A percentile compares a stretch with the other conserved stretches of the same genome.
These are phyloP conservation scores for Sarcophaga peregrina DNA, from an alignment of 1,140 invertebrate species.

Conservation along the genomic window DNA sequence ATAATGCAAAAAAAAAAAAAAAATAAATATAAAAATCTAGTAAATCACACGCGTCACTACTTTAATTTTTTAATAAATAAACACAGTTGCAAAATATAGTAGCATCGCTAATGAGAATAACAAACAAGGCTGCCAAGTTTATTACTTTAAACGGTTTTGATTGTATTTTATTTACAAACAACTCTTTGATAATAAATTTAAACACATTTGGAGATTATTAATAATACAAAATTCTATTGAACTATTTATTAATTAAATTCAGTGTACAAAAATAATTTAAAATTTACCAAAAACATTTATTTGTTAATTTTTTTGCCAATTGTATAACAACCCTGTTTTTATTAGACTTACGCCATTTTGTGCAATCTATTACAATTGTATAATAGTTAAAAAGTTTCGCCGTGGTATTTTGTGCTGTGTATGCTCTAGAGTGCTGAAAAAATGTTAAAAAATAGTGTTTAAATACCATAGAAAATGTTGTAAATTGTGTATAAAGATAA, in stretches of 20 bases:
- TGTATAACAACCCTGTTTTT: background rate
- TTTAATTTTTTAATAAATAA: slow-evolving; percentile 2
- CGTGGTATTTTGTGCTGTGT: background rate
- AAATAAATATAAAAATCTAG: background rate
- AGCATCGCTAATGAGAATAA: too few species aligned
- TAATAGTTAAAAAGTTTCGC: slow-evolving; percentile 15
- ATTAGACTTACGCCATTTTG: background rate
- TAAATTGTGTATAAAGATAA: background rate
- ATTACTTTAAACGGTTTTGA: too few species aligned
- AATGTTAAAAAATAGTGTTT: background rate
- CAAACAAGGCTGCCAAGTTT: too few species aligned
- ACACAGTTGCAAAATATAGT: background rate
- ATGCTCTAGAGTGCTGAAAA: background rate
- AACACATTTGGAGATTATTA: too few species aligned
- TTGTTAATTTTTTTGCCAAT: slow-evolving; percentile 44
- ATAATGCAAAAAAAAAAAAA: background rate
- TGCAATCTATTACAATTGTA: background rate
- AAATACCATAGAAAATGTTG: background rate
- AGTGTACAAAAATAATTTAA: too few species aligned
- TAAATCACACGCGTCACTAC: slow-evolving; percentile 23
- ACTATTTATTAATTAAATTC: too few species aligned
- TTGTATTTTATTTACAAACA: too few species aligned
- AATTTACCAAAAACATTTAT: too few species aligned
- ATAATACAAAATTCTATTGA: too few species aligned
- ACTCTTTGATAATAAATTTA: too few species aligned